A percentile compares a stretch with the other conserved stretches of the same genome.
phyloP scores from a whole-genome alignment of 2,113 vertebrate species.

The Hippopotamus amphibius region DNA sequence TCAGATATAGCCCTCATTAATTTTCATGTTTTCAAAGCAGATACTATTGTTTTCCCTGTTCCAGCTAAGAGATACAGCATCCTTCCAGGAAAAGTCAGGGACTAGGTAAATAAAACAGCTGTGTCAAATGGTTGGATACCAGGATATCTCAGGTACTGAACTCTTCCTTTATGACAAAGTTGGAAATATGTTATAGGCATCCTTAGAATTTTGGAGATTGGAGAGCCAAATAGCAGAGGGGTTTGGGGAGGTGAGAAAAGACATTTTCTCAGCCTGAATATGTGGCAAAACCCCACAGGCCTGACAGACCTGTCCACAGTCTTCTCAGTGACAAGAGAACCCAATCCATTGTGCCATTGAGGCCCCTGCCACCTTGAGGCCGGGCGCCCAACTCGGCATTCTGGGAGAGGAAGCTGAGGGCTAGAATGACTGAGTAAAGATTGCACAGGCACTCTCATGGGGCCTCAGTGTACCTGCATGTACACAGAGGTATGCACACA shows the following conservation, averaged over 20 bases:
- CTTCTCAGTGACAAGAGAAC: background rate
- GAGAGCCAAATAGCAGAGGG: background rate
- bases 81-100: background rate
- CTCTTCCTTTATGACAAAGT: background rate
- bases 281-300: background rate
- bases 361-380: background rate
- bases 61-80: background rate
- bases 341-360: rapidly evolving
- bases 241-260: background rate
- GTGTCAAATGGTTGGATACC: background rate
- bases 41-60: slow-evolving; percentile 15
- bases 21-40: slow-evolving; percentile 47
- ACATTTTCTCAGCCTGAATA: background rate
- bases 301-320: background rate
- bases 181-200: background rate
- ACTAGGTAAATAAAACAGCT: background rate
- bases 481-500: background rate
- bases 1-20: background rate
- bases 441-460: rapidly evolving
- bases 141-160: background rate
- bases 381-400: rapidly evolving
- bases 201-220: background rate
- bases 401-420: background rate
- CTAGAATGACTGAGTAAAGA: background rate
- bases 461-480: too few species aligned